Percentiles rank a stretch among this genome's conserved stretches.
Evolutionary conservation across 2,113 vertebrate genomes (phyloP).

Genomic region (Monarcha castaneiventris): DNA sequence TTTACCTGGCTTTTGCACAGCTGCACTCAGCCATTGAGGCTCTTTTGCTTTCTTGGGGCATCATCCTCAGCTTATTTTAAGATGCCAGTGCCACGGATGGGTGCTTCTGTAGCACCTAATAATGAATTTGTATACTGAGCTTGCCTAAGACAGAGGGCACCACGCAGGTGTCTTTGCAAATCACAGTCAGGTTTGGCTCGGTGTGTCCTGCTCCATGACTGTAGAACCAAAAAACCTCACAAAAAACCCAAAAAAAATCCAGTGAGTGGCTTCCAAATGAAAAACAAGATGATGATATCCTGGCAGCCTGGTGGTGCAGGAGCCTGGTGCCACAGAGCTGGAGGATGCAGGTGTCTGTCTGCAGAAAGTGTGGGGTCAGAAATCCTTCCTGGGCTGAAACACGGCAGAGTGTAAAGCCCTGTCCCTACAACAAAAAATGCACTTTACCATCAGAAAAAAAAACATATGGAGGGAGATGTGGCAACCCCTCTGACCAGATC

Average conservation of each 20-base stretch:
- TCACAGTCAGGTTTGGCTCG: neutral
- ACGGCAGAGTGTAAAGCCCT: neutral
- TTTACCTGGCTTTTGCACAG: neutral
- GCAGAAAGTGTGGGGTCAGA: neutral
- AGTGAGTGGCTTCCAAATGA: neutral
- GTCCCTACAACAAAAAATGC: neutral
- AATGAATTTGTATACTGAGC: neutral
- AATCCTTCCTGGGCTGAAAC: neutral
- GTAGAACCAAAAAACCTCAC: neutral
- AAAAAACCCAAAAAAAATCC: neutral
- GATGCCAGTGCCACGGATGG: neutral
- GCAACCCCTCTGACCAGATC: neutral
- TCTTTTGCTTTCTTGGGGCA: neutral
- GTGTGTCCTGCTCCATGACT: neutral
- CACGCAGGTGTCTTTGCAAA: neutral
- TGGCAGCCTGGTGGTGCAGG: neutral
- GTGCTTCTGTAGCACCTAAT: neutral
- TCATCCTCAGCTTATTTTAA: neutral
- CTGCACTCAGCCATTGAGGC: neutral
- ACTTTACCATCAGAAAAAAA: neutral
- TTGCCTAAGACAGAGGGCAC: neutral
- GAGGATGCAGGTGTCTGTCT: neutral
- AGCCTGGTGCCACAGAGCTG: neutral
- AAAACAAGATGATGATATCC: neutral
- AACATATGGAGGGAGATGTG: neutral